phyloP scores from a whole-genome alignment of 2,113 vertebrate species.

The Microtus ochrogaster region DNA sequence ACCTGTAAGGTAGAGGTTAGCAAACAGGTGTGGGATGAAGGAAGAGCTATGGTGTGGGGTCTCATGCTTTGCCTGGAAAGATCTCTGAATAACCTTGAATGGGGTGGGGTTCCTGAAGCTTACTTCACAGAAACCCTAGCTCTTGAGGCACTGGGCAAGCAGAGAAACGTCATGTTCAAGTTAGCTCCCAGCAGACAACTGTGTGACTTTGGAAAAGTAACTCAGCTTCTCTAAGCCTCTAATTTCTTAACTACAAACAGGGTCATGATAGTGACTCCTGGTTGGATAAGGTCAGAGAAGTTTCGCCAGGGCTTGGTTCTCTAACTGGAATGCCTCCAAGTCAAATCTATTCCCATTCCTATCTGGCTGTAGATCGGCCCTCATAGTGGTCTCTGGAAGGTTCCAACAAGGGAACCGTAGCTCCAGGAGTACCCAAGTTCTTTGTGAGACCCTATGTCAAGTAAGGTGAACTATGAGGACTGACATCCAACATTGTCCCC shows the following conservation, averaged over 20 bases:
- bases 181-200: background rate
- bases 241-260: too few species aligned
- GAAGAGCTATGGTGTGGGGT: rapidly evolving
- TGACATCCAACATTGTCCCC: background rate
- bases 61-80: background rate
- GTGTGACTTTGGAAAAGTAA: rapidly evolving
- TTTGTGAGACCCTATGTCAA: background rate
- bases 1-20: background rate
- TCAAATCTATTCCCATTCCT: too few species aligned
- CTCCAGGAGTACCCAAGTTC: background rate
- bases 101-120: background rate
- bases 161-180: too few species aligned
- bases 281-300: background rate
- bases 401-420: background rate
- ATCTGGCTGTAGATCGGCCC: background rate
- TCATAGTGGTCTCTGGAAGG: background rate
- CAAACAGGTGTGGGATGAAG: background rate
- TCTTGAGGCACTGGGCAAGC: background rate
- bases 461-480: background rate
- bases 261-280: rapidly evolving
- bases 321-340: background rate
- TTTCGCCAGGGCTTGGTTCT: too few species aligned
- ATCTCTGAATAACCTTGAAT: background rate
- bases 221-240: background rate
- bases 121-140: background rate